Evolutionary conservation across 23 tunicate species (phyloP).

Genomic region (Styela clava): DNA sequence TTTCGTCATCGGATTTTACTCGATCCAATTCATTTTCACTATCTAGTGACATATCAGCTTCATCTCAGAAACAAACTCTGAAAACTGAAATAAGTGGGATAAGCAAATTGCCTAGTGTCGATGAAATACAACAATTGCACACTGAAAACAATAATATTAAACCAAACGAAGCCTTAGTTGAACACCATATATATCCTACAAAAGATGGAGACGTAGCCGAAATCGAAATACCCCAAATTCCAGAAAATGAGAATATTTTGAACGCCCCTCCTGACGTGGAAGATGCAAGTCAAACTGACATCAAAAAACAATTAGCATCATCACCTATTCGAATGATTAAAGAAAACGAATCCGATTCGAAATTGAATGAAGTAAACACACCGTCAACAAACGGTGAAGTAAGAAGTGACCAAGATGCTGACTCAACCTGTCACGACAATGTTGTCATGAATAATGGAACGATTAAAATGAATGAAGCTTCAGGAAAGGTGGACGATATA

Average conservation of each 20-base stretch:
- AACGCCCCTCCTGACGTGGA: not conserved
- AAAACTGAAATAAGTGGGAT: not conserved
- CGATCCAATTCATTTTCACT: not conserved
- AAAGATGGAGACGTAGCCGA: not conserved
- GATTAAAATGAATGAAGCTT: not conserved
- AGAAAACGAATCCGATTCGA: not conserved
- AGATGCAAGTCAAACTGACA: too few species aligned
- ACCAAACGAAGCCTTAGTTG: not conserved
- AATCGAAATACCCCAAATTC: not conserved
- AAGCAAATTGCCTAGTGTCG: not conserved
- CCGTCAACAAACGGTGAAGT: too few species aligned
- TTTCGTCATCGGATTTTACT: not conserved
- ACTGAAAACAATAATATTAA: not conserved
- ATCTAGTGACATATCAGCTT: not conserved
- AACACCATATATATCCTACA: not conserved
- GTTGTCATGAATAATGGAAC: not conserved
- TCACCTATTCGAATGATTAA: not conserved
- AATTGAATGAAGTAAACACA: not conserved
- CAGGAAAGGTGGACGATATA: not conserved
- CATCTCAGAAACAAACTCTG: not conserved
- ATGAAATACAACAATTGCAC: not conserved
- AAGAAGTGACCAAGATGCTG: too few species aligned
- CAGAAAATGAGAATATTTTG: not conserved
- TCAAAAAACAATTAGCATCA: not conserved
- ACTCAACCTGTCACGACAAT: too few species aligned